Percentiles rank a stretch among this genome's conserved stretches.
Evolutionary conservation across 2,797 vertebrate genomes (phyloP).

Genomic region (Botia almorhae): DNA sequence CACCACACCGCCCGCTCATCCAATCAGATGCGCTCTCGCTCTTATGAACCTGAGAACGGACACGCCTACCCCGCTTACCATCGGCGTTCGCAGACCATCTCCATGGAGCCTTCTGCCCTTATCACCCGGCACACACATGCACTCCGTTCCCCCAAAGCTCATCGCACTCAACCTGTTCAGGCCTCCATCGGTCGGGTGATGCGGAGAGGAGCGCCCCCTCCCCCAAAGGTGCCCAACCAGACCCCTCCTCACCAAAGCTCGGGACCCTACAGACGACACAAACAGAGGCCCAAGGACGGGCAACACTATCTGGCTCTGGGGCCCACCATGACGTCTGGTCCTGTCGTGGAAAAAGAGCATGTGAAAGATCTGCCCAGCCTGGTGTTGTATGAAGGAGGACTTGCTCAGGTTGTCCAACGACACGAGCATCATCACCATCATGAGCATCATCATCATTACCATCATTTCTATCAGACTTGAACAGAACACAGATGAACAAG

Average conservation of each 20-base stretch:
- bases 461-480: conserved; percentile 91
- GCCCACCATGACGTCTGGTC: conserved; percentile 75
- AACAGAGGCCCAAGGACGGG: conserved; percentile 90
- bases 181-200: conserved; percentile 78
- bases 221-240: conserved; percentile 77
- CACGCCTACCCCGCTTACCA: conserved; percentile 79
- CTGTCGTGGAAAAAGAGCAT: conserved; percentile 88
- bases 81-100: conserved; percentile 81
- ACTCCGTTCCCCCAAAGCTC: conserved; percentile 85
- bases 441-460: conserved; percentile 98
- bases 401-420: conserved; percentile 92
- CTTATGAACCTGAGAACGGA: conserved; percentile 92
- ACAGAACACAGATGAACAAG: conserved; percentile 3
- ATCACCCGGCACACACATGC: conserved; percentile 71
- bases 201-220: conserved; percentile 79
- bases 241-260: conserved; percentile 86
- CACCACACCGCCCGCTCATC: conserved; percentile 75
- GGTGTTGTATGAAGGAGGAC: conserved; percentile 89
- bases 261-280: conserved; percentile 91
- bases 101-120: conserved; percentile 68
- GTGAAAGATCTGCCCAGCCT: conserved; percentile 89
- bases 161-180: conserved; percentile 77
- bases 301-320: conserved; percentile 82
- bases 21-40: conserved; percentile 91
- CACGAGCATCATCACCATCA: conserved; percentile 98